Conservation (phyloP, 2,797 vertebrate species). For the Phalanger gymnotis region DNA sequence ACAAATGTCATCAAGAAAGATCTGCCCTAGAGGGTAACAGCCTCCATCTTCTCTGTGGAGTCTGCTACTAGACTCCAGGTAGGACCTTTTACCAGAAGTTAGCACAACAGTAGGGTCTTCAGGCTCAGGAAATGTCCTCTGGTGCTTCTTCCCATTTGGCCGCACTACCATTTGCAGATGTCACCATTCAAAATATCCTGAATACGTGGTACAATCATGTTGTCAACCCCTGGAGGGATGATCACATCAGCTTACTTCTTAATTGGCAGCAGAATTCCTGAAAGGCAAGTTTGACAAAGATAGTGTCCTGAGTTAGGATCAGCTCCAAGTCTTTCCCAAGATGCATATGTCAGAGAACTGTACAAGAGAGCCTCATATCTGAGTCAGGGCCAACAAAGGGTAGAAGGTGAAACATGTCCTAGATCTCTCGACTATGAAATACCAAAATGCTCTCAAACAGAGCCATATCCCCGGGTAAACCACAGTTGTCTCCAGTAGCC, state of each 20-base stretch:
- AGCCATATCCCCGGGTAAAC: conserved; percentile 96
- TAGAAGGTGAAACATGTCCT: conserved; percentile 98
- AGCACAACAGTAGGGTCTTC: conserved; percentile 81
- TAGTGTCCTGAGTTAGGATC: conserved; percentile 97
- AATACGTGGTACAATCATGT: conserved; percentile 99
- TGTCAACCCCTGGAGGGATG: conserved; percentile 96
- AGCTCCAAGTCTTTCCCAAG: conserved; percentile 96
- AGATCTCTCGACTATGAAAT: conserved; percentile 95
- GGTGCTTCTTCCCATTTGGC: conserved; percentile 87
- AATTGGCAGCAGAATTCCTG: conserved; percentile 97
- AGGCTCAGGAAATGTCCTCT: conserved; percentile 89
- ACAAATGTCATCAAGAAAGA: accelerated
- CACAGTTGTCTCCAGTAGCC: conserved; percentile 90
- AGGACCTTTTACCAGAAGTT: conserved; percentile 88
- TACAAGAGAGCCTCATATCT: conserved; percentile 93
- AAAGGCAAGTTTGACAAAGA: conserved; percentile 97
- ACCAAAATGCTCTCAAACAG: conserved; percentile 97
- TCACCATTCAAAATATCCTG: conserved; percentile 97
- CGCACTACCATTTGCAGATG: conserved; percentile 92
- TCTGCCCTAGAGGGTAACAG: background rate
- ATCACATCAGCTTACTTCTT: conserved; percentile 99
- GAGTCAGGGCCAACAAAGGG: conserved; percentile 98
- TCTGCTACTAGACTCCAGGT: conserved; percentile 95
- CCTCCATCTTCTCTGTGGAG: conserved; percentile 87
- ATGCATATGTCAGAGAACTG: conserved; percentile 95